Percentiles rank a stretch among this genome's conserved stretches.
These are phyloP conservation scores for Ia io DNA, from an alignment of 2,113 vertebrate species.

Conservation along the genomic window DNA sequence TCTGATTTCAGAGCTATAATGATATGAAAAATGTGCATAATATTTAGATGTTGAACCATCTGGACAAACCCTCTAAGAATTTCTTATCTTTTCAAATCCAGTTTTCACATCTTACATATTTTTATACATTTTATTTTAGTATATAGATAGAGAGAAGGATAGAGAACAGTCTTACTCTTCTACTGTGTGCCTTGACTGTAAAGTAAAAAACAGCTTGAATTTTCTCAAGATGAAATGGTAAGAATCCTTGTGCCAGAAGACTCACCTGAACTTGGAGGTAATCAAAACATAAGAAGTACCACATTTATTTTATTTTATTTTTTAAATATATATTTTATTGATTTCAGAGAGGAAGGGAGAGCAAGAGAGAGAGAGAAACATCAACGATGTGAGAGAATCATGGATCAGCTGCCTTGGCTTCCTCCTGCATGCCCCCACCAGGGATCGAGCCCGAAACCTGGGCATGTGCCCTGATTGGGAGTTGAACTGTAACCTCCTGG, in stretches of 20 bases:
- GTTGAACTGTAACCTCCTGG: too few species aligned
- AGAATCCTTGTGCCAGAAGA: not conserved
- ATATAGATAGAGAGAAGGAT: not conserved
- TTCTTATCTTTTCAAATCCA: not conserved
- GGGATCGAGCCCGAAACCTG: too few species aligned
- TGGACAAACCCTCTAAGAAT: not conserved
- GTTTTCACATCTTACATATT: not conserved
- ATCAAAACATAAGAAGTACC: not conserved
- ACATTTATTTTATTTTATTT: not conserved
- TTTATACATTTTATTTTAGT: not conserved
- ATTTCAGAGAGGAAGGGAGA: too few species aligned
- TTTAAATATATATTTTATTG: too few species aligned
- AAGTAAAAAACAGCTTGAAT: not conserved
- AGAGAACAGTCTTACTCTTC: not conserved
- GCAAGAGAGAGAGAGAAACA: too few species aligned
- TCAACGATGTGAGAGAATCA: too few species aligned
- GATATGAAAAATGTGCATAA: not conserved
- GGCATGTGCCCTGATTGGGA: too few species aligned
- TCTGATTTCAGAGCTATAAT: not conserved
- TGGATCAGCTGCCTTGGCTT: too few species aligned
- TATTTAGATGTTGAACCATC: not conserved
- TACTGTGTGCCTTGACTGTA: not conserved
- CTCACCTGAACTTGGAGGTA: not conserved
- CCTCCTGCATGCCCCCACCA: too few species aligned
- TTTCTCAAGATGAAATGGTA: slow-evolving; percentile 34